Evolutionary conservation across 2,797 vertebrate genomes (phyloP), one percentile per base, ranked within the genome.

Genomic region (Sebastiscus tertius): DNA sequence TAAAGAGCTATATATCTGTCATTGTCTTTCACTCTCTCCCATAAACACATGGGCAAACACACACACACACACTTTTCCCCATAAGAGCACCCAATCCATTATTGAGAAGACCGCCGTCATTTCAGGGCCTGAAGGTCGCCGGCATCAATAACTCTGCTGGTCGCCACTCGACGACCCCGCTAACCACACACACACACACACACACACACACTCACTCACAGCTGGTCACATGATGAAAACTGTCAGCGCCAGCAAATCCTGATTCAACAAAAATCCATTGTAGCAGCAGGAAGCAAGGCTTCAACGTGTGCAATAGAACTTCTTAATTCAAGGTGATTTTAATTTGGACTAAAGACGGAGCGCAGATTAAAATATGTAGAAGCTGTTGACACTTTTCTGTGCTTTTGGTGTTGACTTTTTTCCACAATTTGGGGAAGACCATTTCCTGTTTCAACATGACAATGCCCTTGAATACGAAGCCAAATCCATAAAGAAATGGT

Each of bases 81-180:
- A 79, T 73, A 89, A 87, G 82, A 85, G 82, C 77, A 77, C 66
- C 71, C 80, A 70, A 91, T 94, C 80, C 85, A 92, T 93, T 92
- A 93, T 92, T 93, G 91, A 94, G 87, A 68, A 83, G 87, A 69
- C 75, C 1, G 63, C 86, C 77, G 61, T 90, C 88, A 88, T 91
- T 88, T 89, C 86, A 69, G 83, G 84, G 86, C 84, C 84, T 91
- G 87, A 91, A 94, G 93, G 92, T 94, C 90, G 90, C 33, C 4
- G 14, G 63, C 92, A 90, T 93, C 92, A 91, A 93, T 93, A 92
- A 88, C 84, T 75, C 82, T 75, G 84, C 84, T 84, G 87, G 78
- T 87, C 71, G 75, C 83, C 84, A 65, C 56, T 31, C 68, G 36
- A 76, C 54, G 18, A 52, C 60, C 85, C 55, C 34, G 16, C 80